Evolutionary conservation across 2,113 vertebrate genomes (phyloP), one percentile per base, ranked within the genome.

Genomic region (Halichoerus grypus): DNA sequence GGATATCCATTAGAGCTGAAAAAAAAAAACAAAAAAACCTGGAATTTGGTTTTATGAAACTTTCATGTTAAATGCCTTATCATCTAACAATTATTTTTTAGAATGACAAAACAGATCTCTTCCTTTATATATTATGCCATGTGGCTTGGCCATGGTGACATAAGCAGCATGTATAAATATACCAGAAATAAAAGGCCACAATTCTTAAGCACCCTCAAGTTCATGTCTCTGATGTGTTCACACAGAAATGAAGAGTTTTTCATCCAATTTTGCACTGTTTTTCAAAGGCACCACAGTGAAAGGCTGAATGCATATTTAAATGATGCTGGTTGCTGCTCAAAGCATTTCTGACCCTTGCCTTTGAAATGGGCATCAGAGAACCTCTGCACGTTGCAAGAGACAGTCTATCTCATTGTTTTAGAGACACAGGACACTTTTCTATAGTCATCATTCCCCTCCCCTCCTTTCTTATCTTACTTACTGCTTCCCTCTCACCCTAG

Each of bases 11-110:
- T 0, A 18, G 93, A 93, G 6, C 33, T 55, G 7, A 95, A 88
- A 79, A 71, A 71, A 74, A 89, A 93, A 83, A 55, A 36, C 36
- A 36, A 36, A 76, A 89, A 91, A 65, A 11, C 7, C 31, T 85
- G 49, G 93, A 91, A 93, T 77, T 88, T 92, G 8, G 9, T 67
- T 79, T 89, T 79, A 77, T 42, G 46, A 96, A 59, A 84, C 87
- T 24, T 80, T 88, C 88, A 13, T 79, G 65, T 14, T 95, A 87
- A 90, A 76, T 84, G 33, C 24, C 74, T 57, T 84, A 84, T 71
- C 63, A 91, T 13, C 36, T 76, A 51, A 59, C 24, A 83, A 55
- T 51, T 61, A 86, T 49, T 91, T 86, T 74, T 81, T 76, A 72
- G 39, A 76, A 13, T 33, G 61, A 80, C 33, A 71, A 94, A 84